phyloP scores from a whole-genome alignment of 2,888 invertebrate species.

The Dicycla oo region DNA sequence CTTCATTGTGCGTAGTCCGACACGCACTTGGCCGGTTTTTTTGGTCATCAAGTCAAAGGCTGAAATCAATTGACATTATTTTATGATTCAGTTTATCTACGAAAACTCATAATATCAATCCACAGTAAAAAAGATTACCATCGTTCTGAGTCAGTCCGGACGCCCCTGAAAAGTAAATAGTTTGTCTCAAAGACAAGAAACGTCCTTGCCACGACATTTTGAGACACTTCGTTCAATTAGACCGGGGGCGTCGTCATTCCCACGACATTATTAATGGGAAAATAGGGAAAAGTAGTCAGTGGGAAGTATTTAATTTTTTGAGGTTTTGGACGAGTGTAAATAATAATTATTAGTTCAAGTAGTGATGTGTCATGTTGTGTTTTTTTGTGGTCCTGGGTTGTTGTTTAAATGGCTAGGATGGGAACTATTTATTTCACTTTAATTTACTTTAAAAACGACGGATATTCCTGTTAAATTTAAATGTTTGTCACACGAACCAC shows the following conservation, averaged over 20 bases:
- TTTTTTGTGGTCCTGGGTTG: not conserved
- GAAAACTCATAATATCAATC: not conserved
- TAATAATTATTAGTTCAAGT: slow-evolving; percentile 10
- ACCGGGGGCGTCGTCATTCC: slow-evolving; percentile 61
- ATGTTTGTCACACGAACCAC: not conserved
- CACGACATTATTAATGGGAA: slow-evolving; percentile 38
- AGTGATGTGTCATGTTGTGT: not conserved
- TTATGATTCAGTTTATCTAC: not conserved
- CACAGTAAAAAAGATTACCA: too few species aligned
- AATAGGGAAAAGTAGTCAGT: slow-evolving; percentile 18
- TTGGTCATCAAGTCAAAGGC: too few species aligned
- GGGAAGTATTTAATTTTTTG: slow-evolving; percentile 29
- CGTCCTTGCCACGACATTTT: slow-evolving; percentile 52
- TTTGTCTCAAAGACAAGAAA: slow-evolving; percentile 24
- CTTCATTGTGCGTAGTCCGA: too few species aligned
- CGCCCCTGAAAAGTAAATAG: slow-evolving; percentile 46
- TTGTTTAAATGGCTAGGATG: not conserved
- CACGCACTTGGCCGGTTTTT: too few species aligned
- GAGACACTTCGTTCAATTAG: slow-evolving; percentile 71
- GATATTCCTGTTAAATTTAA: not conserved
- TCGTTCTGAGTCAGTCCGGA: not conserved
- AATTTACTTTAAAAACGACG: not conserved
- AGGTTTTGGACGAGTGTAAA: slow-evolving; percentile 28
- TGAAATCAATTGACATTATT: too few species aligned
- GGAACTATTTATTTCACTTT: not conserved